Conservation (phyloP, 2,888 invertebrate genomes). For the Syrista parreyssii region DNA sequence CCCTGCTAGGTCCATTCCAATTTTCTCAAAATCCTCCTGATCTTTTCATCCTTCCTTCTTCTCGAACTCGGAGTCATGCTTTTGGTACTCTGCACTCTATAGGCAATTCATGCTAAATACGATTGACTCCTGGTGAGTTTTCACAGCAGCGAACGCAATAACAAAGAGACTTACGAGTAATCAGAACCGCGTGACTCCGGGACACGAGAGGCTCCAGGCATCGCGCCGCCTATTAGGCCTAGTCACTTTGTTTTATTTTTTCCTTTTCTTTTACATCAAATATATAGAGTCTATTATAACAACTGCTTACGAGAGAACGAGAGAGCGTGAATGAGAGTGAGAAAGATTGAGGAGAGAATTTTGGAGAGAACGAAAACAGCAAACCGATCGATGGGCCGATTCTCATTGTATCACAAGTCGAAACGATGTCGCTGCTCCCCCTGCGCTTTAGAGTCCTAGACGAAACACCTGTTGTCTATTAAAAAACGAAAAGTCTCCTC, state of each 20-base stretch:
- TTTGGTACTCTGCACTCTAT: neutral
- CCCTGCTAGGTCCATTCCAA: neutral
- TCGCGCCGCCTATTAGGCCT: constrained; percentile 64
- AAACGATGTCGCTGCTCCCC: neutral
- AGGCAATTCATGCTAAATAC: neutral
- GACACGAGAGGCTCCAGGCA: constrained; percentile 16
- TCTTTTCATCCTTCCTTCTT: neutral
- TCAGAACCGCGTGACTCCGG: neutral
- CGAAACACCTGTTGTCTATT: neutral
- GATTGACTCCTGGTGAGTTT: neutral
- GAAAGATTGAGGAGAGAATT: neutral
- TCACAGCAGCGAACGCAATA: neutral
- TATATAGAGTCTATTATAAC: constrained; percentile 50
- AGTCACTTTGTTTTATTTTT: constrained; percentile 47
- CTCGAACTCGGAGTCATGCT: neutral
- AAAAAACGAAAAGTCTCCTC: neutral
- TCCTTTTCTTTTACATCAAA: constrained; percentile 51
- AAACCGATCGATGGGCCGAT: neutral
- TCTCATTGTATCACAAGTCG: no score
- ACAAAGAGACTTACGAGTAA: neutral
- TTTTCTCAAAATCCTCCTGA: neutral
- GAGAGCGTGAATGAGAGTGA: neutral
- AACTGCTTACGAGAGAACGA: constrained; percentile 42
- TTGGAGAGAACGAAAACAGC: neutral
- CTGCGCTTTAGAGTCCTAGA: neutral